Evolutionary conservation across 2,888 invertebrate genomes (phyloP), one percentile per base, ranked within the genome.

Genomic region (Oegoconia quadripuncta): DNA sequence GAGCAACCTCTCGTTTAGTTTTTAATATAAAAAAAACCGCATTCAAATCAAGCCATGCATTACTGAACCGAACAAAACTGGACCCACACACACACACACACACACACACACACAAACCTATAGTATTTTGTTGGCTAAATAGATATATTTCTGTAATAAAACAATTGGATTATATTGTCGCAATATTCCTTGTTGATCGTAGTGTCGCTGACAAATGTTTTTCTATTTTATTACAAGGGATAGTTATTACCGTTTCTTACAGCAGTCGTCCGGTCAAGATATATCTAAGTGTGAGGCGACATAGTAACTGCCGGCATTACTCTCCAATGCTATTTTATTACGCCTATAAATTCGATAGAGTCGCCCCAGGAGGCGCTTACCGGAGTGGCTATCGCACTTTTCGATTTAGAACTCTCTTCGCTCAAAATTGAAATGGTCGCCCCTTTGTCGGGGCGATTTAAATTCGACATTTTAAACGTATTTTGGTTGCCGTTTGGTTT

Each of bases 351-450:
- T 82, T 73, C 71, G 67, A 69, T 62, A 61, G 78, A 78, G 48
- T 74, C 77, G 77, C 80, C 79, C 83, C 83, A 65, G 75, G 82
- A 81, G 78, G 77, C 74, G 73, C 64, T 69, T 68, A 55, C 59
- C 57, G n/a, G 68, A 76, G 68, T 71, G 80, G 77, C 82, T 78
- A 81, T 80, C 80, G 82, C 65, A 57, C 55, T 69, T 70, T 79
- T 72, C 75, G 71, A 77, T 79, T 82, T 78, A 74, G 70, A 69
- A 55, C 63, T 66, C 72, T 68, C 67, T 71, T 77, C 71, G 71
- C 64, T 81, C 74, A 82, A 82, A 84, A 83, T 84, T 77, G 81
- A 75, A 84, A 82, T 69, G 70, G 79, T 50, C 55, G 66, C 68
- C 72, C 81, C 69, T 73, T 78, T 80, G 76, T 79, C 61, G 64